Evolutionary conservation across 2,888 invertebrate genomes (phyloP).

Genomic region (Tachystola acroxantha): DNA sequence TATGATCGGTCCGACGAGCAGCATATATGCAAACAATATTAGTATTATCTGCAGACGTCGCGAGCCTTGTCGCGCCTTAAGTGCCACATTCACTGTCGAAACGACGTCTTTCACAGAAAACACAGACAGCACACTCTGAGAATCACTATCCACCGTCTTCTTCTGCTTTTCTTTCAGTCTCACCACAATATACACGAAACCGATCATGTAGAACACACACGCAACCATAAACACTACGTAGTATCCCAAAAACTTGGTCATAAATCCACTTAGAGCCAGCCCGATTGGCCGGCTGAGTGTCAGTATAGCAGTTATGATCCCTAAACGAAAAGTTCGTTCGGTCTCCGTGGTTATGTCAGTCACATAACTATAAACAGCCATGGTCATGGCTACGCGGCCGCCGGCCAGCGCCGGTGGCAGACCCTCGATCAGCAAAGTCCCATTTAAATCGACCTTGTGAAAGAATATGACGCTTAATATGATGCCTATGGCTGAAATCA

Average conservation of each 20-base stretch:
- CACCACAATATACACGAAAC: slow-evolving; percentile 62
- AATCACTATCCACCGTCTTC: slow-evolving; percentile 48
- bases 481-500: slow-evolving; percentile 72
- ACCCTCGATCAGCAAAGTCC: slow-evolving; percentile 75
- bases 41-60: slow-evolving; percentile 60
- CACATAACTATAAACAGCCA: slow-evolving; percentile 81
- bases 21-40: slow-evolving; percentile 65
- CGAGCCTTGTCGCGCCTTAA: slow-evolving; percentile 50
- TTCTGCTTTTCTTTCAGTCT: slow-evolving; percentile 55
- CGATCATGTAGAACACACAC: slow-evolving; percentile 60
- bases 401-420: slow-evolving; percentile 80
- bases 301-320: slow-evolving; percentile 76
- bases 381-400: slow-evolving; percentile 78
- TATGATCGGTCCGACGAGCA: slow-evolving; percentile 71
- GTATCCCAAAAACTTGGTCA: slow-evolving; percentile 67
- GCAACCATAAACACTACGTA: slow-evolving; percentile 67
- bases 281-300: slow-evolving; percentile 74
- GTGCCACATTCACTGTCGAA: slow-evolving; percentile 68
- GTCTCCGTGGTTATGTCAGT: slow-evolving; percentile 78
- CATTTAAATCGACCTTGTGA: slow-evolving; percentile 71
- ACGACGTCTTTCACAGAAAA: slow-evolving; percentile 57
- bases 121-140: slow-evolving; percentile 37
- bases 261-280: slow-evolving; percentile 73
- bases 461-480: slow-evolving; percentile 79
- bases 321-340: slow-evolving; percentile 80